phyloP scores from a whole-genome alignment of 2,113 vertebrate species.

The Cheirogaleus medius region DNA sequence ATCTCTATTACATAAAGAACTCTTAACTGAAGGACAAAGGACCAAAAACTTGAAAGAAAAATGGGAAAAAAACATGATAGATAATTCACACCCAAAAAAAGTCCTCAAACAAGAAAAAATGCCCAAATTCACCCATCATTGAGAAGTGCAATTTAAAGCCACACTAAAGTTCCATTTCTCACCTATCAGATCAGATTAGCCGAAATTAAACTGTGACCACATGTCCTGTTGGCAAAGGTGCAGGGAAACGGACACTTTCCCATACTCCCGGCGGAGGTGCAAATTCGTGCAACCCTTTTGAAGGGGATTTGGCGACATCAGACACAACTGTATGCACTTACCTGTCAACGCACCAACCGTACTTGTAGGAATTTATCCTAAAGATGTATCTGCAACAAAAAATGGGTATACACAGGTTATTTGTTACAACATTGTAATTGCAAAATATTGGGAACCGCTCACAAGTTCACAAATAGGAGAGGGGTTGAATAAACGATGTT shows the following conservation, averaged over 20 bases:
- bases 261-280: neutral
- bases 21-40: neutral
- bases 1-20: neutral
- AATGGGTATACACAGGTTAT: neutral
- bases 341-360: too few species aligned
- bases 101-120: neutral
- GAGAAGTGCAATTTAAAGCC: neutral
- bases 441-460: neutral
- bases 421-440: accelerated
- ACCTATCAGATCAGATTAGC: neutral
- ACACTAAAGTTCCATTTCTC: neutral
- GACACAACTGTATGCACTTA: accelerated
- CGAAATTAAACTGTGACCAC: neutral
- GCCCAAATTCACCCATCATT: neutral
- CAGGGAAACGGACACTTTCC: neutral
- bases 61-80: neutral
- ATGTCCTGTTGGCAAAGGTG: neutral
- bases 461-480: neutral
- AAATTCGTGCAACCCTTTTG: accelerated
- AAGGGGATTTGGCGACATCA: neutral
- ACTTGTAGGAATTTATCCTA: neutral
- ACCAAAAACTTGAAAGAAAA: neutral
- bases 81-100: neutral
- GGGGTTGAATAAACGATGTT: accelerated
- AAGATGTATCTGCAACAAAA: neutral